A percentile compares a stretch with the other conserved stretches of the same genome.
Conservation (phyloP, 2,888 invertebrate genomes). For the Stenolophus ochropezus region DNA sequence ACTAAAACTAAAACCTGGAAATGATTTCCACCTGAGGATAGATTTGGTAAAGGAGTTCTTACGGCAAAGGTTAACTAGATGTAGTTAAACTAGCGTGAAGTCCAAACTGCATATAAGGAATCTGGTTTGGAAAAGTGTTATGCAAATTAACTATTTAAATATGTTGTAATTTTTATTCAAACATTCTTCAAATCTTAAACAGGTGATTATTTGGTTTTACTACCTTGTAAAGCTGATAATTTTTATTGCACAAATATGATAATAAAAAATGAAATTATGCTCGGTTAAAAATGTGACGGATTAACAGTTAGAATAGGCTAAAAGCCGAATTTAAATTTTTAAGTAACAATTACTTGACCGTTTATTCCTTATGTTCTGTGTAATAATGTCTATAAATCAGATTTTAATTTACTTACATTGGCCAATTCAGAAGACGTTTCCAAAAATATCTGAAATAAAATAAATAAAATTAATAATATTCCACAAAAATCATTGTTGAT, state of each 20-base stretch:
- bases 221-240: conserved; percentile 39
- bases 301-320: too few relatives aligned
- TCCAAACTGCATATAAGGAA: background rate
- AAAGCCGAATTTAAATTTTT: too few relatives aligned
- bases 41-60: conserved; percentile 4
- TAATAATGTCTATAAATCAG: too few relatives aligned
- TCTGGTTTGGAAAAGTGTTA: conserved; percentile 17
- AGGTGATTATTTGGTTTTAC: conserved; percentile 47
- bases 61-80: background rate
- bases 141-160: conserved; percentile 42
- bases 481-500: too few relatives aligned
- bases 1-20: background rate
- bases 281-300: too few relatives aligned
- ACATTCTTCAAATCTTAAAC: conserved; percentile 33
- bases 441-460: too few relatives aligned
- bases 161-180: conserved; percentile 48
- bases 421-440: too few relatives aligned
- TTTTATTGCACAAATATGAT: conserved; percentile 20
- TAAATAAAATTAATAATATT: too few relatives aligned
- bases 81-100: conserved; percentile 10
- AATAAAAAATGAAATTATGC: background rate
- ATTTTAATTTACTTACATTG: too few relatives aligned
- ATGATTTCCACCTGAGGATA: background rate
- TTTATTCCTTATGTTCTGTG: too few relatives aligned
- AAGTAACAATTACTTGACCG: too few relatives aligned